A percentile compares a stretch with the other conserved stretches of the same genome.
phyloP scores from a whole-genome alignment of 2,888 invertebrate genomes.

The Trimorus sp. region DNA sequence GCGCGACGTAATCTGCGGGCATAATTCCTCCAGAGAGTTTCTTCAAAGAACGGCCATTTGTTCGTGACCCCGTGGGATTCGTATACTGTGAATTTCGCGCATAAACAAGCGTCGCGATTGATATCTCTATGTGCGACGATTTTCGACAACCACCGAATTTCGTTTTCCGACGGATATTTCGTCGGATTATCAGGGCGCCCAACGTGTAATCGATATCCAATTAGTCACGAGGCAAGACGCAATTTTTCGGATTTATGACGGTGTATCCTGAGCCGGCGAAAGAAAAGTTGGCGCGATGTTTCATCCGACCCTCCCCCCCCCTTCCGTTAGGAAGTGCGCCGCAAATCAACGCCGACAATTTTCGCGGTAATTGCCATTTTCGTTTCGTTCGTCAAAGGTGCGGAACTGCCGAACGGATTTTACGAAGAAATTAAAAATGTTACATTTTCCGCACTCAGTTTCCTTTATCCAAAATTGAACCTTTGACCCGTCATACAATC shows the following conservation, averaged over 20 bases:
- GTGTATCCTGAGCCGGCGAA: constrained; percentile 12
- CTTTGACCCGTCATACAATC: no score
- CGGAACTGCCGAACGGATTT: no score
- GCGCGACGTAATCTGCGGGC: constrained; percentile 56
- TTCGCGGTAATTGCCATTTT: background rate
- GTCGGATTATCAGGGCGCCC: constrained; percentile 35
- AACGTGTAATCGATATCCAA: constrained; percentile 59
- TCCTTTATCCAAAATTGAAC: no score
- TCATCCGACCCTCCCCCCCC: background rate
- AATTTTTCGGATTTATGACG: constrained; percentile 51
- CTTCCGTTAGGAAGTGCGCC: no score
- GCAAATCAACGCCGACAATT: no score
- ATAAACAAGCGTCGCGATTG: constrained; percentile 19
- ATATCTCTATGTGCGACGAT: background rate
- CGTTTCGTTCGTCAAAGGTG: background rate
- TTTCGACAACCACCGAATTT: no score
- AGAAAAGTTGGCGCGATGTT: constrained; percentile 28
- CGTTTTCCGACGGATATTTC: background rate
- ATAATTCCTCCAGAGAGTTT: constrained; percentile 62
- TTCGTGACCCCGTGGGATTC: constrained; percentile 35
- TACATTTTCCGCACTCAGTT: no score
- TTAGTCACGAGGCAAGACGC: constrained; percentile 50
- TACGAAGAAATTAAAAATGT: no score
- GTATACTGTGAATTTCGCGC: constrained; percentile 23
- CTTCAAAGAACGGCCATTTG: constrained; percentile 46